Base-by-base conservation (phyloP, 2,888 invertebrate species). In the Cataglyphis rosenhaueri region DNA sequence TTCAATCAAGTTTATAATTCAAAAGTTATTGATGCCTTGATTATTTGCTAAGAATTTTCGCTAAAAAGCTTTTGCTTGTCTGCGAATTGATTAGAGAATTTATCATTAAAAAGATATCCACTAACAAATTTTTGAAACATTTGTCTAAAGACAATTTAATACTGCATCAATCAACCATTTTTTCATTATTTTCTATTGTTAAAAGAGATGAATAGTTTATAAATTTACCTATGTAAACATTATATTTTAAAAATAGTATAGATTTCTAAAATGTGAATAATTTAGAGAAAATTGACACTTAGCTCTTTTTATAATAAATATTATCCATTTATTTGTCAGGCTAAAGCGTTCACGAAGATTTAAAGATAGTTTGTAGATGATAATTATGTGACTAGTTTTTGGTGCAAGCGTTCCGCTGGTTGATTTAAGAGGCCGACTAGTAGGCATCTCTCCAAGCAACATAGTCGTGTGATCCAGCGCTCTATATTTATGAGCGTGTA, bases 401-500 rank as follows among this genome's bases (percentile, higher is more conserved):
- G 48, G 81, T 57, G 15, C 65, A 52, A 52, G 61, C 82, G 79
- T 87, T 82, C 71, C 73, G 65, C 79, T 38, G 68, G 82, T 84
- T 89, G 89, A 89, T 89, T 89, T 89, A 89, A 82, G 66, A 76
- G 61, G 41, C 68, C 52, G 74, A 68, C 71, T 75, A 81, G 81
- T 83, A 86, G 87, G 84, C 87, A 86, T 61, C 85, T 81, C 78
- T 87, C 89, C 89, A 86, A 89, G 79, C 79, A 84, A 84, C 86
- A 85, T 78, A 84, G 68, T 79, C 82, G 61, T 29, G 59, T 61
- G 55, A 61, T 75, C 73, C 62, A 38, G 29, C 15, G 62, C 66
- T 83, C 70, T 87, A 84, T 87, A 84, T 88, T 85, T 87, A 88
- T 64, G 81, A 83, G 81, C 62, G 41, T 65, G 64, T 57, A 78